Evolutionary conservation across 2,797 vertebrate species (phyloP).

Genomic region (Artibeus jamaicensis): DNA sequence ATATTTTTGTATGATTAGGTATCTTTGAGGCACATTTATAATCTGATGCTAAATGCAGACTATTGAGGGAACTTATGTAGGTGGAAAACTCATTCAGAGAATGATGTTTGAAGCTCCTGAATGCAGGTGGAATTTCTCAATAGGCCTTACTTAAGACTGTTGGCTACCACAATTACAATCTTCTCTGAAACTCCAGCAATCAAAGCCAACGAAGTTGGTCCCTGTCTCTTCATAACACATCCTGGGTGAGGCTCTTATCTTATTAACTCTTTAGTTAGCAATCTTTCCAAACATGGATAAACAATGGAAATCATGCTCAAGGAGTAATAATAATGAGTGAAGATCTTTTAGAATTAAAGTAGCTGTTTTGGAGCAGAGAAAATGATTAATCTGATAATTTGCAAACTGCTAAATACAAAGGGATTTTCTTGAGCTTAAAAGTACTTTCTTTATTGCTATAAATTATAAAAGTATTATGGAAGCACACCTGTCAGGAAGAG

Average conservation of each 20-base stretch:
- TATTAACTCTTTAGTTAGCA: neutral
- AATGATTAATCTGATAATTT: neutral
- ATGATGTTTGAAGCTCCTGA: neutral
- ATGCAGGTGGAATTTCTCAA: neutral
- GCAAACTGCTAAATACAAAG: neutral
- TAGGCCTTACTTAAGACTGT: neutral
- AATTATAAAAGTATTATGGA: neutral
- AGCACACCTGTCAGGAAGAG: neutral
- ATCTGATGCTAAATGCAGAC: neutral
- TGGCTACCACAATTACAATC: neutral
- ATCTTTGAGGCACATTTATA: neutral
- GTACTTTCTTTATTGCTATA: neutral
- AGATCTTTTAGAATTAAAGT: neutral
- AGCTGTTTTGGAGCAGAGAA: neutral
- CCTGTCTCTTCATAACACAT: neutral
- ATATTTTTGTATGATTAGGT: neutral
- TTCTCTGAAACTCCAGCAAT: neutral
- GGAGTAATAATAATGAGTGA: neutral
- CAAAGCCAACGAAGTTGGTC: neutral
- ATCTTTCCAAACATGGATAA: neutral
- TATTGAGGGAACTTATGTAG: neutral
- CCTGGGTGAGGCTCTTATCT: neutral
- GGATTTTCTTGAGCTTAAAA: neutral
- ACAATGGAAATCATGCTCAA: neutral
- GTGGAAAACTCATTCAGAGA: neutral